Percentiles rank a stretch among this genome's conserved stretches.
Conservation (phyloP, 1,140 invertebrate genomes). For the Hylyphantes graminicola region DNA sequence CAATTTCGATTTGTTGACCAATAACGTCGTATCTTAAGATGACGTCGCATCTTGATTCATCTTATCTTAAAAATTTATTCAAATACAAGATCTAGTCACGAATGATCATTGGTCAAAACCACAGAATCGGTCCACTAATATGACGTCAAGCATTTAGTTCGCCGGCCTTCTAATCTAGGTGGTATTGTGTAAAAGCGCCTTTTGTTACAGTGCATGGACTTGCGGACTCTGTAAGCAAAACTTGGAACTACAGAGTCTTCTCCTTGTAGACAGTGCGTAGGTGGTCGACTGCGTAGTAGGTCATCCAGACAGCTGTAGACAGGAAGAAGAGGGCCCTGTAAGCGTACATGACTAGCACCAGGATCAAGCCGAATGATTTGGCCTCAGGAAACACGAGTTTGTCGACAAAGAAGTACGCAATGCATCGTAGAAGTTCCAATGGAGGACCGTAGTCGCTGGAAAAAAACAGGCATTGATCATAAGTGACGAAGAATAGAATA, state of each 20-base stretch:
- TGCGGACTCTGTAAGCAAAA: too few species aligned
- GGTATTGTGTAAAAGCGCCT: too few species aligned
- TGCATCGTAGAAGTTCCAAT: conserved; percentile 5
- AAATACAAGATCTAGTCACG: too few species aligned
- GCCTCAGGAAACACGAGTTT: conserved; percentile 21
- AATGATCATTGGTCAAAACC: too few species aligned
- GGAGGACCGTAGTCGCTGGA: conserved; percentile 22
- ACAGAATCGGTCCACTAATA: too few species aligned
- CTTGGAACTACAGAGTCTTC: background rate
- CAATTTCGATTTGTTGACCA: too few species aligned
- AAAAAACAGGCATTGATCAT: background rate
- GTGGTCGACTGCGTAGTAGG: background rate
- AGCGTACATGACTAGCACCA: conserved; percentile 1
- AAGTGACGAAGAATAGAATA: background rate
- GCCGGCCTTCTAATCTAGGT: too few species aligned
- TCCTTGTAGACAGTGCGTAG: conserved; percentile 20
- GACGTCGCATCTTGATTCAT: too few species aligned
- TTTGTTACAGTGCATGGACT: too few species aligned
- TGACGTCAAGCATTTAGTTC: too few species aligned
- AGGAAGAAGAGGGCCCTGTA: background rate
- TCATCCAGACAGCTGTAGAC: background rate
- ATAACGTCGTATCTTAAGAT: too few species aligned
- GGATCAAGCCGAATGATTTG: background rate
- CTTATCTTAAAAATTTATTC: too few species aligned
- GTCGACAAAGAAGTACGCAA: conserved; percentile 26